A percentile compares a stretch with the other conserved stretches of the same genome.
Conservation (phyloP, 2,888 invertebrate species). For the Drosophila paracracens region DNA sequence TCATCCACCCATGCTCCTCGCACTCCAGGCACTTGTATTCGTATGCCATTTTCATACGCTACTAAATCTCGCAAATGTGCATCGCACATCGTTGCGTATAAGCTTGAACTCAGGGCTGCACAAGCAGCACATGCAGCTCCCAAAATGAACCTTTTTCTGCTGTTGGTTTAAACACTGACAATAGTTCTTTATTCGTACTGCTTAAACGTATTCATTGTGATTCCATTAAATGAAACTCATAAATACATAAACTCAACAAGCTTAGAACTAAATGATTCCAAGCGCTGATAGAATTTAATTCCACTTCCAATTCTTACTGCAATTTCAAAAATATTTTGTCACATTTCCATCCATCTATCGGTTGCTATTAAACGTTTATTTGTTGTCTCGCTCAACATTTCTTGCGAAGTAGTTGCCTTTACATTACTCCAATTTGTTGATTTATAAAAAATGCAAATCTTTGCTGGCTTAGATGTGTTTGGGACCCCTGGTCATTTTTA, state of each 20-base stretch:
- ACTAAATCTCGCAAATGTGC: slow-evolving; percentile 64
- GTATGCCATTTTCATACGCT: slow-evolving; percentile 59
- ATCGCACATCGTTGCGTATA: slow-evolving; percentile 46
- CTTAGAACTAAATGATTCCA: not conserved
- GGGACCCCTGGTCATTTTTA: slow-evolving; percentile 28
- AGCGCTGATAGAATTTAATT: not conserved
- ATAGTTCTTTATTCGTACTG: not conserved
- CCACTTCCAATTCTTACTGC: not conserved
- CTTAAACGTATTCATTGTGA: not conserved
- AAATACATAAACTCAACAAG: not conserved
- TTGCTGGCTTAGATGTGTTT: not conserved
- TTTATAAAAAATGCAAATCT: not conserved
- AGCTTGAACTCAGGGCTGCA: slow-evolving; percentile 19
- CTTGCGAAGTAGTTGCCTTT: not conserved
- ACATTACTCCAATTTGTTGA: not conserved
- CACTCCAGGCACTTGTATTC: slow-evolving; percentile 28
- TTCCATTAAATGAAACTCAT: not conserved
- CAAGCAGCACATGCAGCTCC: slow-evolving; percentile 3
- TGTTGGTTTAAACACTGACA: not conserved
- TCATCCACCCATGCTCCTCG: slow-evolving; percentile 22
- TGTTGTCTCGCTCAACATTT: not conserved
- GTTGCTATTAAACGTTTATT: not conserved
- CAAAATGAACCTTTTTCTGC: not conserved
- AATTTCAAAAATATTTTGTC: too few species aligned
- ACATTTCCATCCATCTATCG: not conserved